phyloP scores from a whole-genome alignment of 2,797 vertebrate genomes.

The Urophycis tenuis region DNA sequence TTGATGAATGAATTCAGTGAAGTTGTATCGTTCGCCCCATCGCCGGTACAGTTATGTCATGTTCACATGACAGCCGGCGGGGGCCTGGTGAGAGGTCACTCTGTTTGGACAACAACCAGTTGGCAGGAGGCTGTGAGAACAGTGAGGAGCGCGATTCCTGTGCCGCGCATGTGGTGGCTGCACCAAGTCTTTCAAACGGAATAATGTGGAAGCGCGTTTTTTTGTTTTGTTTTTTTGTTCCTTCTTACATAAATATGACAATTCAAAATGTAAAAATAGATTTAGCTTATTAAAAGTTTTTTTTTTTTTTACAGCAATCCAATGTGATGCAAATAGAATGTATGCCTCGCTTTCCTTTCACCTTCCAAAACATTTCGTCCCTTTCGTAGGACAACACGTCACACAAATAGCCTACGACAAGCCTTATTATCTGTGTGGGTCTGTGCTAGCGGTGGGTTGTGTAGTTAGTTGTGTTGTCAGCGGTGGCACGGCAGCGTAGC shows the following conservation, averaged over 20 bases:
- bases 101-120: slow-evolving; percentile 39
- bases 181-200: not conserved
- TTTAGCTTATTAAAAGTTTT: not conserved
- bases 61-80: slow-evolving; percentile 23
- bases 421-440: not conserved
- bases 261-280: not conserved
- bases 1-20: not conserved
- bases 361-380: not conserved
- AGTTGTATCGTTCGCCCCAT: not conserved
- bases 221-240: no score
- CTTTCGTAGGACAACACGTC: not conserved
- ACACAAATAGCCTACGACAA: not conserved
- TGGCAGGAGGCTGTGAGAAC: slow-evolving; percentile 38
- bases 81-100: slow-evolving; percentile 15
- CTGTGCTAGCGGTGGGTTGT: not conserved
- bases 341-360: not conserved
- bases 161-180: not conserved
- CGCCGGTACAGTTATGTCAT: slow-evolving; percentile 21
- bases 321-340: not conserved
- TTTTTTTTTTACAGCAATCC: not conserved
- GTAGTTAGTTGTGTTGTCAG: not conserved
- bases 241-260: not conserved
- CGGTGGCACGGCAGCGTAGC: not conserved
- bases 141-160: slow-evolving; percentile 22
- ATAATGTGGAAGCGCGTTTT: not conserved